phyloP scores from a whole-genome alignment of 2,797 vertebrate genomes.

The Philypnodon macrostomus region DNA sequence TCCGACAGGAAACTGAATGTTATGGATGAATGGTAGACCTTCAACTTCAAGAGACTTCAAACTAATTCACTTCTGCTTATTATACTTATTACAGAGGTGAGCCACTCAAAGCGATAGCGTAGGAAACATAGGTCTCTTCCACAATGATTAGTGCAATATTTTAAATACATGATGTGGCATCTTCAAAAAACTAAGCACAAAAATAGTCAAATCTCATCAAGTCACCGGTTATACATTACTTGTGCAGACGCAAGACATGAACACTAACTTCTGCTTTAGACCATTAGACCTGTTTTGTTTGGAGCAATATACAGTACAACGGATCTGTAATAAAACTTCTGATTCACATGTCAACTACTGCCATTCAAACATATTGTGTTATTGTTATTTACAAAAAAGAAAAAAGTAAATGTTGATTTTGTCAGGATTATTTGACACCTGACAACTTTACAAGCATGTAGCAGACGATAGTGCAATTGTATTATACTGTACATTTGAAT shows the following conservation, averaged over 20 bases:
- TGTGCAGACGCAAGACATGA: too few relatives aligned
- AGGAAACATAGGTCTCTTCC: conserved; percentile 17
- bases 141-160: conserved; percentile 16
- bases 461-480: conserved; percentile 48
- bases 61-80: conserved; percentile 32
- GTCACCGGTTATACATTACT: conserved; percentile 6
- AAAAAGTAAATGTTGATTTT: too few relatives aligned
- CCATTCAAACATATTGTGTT: neutral
- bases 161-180: conserved; percentile 23
- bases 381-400: too few relatives aligned
- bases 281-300: conserved; percentile 31
- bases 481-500: conserved; percentile 36
- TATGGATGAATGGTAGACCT: too few relatives aligned
- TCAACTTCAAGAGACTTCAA: too few relatives aligned
- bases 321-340: too few relatives aligned
- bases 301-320: conserved; percentile 32
- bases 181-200: neutral
- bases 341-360: too few relatives aligned
- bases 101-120: too few relatives aligned
- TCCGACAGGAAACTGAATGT: too few relatives aligned
- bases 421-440: too few relatives aligned
- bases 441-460: conserved; percentile 38
- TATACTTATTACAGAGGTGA: too few relatives aligned
- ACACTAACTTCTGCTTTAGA: too few relatives aligned
- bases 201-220: neutral